A percentile compares a stretch with the other conserved stretches of the same genome.
phyloP scores from a whole-genome alignment of 2,113 vertebrate species.

The Corapipo altera region DNA sequence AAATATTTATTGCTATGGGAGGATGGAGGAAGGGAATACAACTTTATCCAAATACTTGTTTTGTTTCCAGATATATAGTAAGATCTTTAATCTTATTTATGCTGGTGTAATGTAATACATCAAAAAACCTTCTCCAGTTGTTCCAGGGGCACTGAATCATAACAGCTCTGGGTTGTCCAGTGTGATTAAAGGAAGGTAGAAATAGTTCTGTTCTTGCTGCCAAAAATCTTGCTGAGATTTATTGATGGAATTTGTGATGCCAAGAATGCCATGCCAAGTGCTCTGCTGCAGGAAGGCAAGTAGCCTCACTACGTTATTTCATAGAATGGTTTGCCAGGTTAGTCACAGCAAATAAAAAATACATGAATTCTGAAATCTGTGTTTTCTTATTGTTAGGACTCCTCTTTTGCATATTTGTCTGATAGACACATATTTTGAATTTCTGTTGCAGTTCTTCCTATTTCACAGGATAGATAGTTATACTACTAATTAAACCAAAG shows the following conservation, averaged over 20 bases:
- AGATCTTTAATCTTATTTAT: slow-evolving; percentile 20
- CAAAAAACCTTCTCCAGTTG: not conserved
- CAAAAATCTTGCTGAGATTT: slow-evolving; percentile 22
- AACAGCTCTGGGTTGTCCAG: not conserved
- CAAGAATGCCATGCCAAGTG: not conserved
- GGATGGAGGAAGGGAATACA: not conserved
- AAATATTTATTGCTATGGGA: not conserved
- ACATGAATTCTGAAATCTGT: not conserved
- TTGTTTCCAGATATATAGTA: slow-evolving; percentile 14
- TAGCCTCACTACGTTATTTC: not conserved
- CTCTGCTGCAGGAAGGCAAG: not conserved
- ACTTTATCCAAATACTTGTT: not conserved
- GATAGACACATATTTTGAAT: not conserved
- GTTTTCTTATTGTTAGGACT: not conserved
- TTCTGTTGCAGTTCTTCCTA: not conserved
- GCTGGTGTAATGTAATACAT: not conserved
- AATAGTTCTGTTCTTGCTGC: slow-evolving; percentile 29
- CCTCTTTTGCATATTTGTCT: not conserved
- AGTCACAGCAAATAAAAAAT: not conserved
- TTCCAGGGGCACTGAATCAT: not conserved
- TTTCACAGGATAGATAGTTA: not conserved
- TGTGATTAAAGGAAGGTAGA: slow-evolving; percentile 29
- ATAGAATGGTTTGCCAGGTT: not conserved
- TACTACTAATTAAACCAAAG: not conserved
- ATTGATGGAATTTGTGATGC: not conserved